These are phyloP conservation scores for Menura novaehollandiae DNA, from an alignment of 2,113 vertebrate genomes.

Conservation along the genomic window DNA sequence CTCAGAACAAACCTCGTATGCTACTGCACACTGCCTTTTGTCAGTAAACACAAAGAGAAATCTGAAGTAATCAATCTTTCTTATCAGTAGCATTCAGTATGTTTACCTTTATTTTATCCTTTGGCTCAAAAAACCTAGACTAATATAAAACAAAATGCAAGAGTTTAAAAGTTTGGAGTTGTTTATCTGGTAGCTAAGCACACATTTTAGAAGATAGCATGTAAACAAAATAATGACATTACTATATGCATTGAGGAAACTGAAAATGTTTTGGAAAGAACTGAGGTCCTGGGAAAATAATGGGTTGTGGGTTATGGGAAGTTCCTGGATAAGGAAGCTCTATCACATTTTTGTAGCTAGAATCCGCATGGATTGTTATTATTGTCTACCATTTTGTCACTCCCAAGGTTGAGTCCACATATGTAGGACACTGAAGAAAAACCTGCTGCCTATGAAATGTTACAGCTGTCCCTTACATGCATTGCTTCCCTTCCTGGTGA, in stretches of 20 bases:
- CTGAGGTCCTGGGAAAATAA: background rate
- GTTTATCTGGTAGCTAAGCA: background rate
- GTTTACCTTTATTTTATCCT: conserved; percentile 63
- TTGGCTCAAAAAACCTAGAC: conserved; percentile 49
- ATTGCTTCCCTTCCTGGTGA: background rate
- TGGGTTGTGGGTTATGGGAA: background rate
- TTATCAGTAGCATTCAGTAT: conserved; percentile 71
- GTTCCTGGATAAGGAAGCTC: background rate
- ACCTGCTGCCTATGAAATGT: background rate
- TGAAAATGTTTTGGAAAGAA: background rate
- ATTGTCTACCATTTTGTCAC: background rate
- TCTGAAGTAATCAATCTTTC: conserved; percentile 76
- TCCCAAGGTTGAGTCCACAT: background rate
- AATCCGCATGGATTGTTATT: background rate
- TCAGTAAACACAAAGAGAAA: conserved; percentile 74
- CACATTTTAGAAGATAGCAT: background rate
- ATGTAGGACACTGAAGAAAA: background rate
- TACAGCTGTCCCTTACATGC: background rate
- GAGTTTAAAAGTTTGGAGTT: background rate
- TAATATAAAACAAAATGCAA: conserved; percentile 48
- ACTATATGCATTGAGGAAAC: background rate
- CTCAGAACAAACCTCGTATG: conserved; percentile 41
- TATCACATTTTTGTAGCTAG: background rate
- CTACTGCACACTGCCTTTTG: conserved; percentile 63
- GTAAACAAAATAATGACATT: background rate